These are phyloP conservation scores for Dolichotis patagonum DNA, from an alignment of 2,113 vertebrate genomes.

Conservation along the genomic window DNA sequence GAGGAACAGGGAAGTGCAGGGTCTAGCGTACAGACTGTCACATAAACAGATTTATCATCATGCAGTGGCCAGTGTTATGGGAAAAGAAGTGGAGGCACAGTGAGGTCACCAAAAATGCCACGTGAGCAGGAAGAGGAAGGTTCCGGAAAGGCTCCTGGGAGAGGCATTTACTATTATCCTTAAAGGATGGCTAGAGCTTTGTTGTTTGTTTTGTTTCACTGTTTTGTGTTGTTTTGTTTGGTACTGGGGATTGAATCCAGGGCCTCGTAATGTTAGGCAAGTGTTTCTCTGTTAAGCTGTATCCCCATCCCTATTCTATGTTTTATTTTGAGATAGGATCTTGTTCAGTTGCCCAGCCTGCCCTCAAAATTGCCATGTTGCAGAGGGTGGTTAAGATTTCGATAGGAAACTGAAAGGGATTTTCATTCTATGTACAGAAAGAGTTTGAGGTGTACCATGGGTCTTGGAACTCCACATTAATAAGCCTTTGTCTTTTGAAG, in stretches of 20 bases:
- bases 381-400: not conserved
- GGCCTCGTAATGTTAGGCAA: not conserved
- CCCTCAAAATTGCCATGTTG: not conserved
- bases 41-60: not conserved
- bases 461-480: not conserved
- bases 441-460: not conserved
- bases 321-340: not conserved
- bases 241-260: not conserved
- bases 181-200: not conserved
- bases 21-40: not conserved
- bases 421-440: not conserved
- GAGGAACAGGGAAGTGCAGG: not conserved
- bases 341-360: not conserved
- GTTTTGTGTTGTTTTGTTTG: not conserved
- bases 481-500: not conserved
- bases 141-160: not conserved
- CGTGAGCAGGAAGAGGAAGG: not conserved
- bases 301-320: not conserved
- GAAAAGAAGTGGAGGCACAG: not conserved
- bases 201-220: not conserved
- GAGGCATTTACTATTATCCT: not conserved
- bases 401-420: not conserved
- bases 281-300: not conserved
- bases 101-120: not conserved
- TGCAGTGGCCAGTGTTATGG: fast-evolving